Conservation (phyloP, 2,113 vertebrate species). For the Pseudorectes ferrugineus region DNA sequence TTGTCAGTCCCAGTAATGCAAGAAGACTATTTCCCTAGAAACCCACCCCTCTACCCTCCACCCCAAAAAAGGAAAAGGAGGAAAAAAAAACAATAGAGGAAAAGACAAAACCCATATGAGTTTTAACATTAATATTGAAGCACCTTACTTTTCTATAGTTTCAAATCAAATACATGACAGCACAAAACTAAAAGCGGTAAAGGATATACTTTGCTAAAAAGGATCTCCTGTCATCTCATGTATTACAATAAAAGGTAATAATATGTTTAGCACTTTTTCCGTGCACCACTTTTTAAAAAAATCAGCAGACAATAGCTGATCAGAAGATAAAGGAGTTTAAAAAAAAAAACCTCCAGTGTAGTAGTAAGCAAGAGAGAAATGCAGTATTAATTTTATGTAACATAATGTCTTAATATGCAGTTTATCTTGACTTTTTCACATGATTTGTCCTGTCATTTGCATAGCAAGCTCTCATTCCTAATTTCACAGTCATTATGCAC, state of each 20-base stretch:
- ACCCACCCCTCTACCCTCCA: slow-evolving; percentile 56
- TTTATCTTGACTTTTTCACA: slow-evolving; percentile 95
- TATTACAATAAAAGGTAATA: slow-evolving; percentile 80
- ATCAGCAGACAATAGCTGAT: slow-evolving; percentile 77
- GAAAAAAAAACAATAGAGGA: slow-evolving; percentile 25
- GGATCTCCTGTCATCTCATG: slow-evolving; percentile 77
- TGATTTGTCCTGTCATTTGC: slow-evolving; percentile 93
- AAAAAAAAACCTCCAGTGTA: slow-evolving; percentile 53
- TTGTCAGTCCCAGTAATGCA: slow-evolving; percentile 79
- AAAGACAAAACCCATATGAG: slow-evolving; percentile 71
- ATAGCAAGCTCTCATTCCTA: slow-evolving; percentile 88
- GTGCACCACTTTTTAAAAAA: slow-evolving; percentile 64
- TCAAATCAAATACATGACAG: slow-evolving; percentile 77
- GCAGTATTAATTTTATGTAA: slow-evolving; percentile 87
- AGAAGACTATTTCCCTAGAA: slow-evolving; percentile 77
- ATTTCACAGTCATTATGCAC: slow-evolving; percentile 99
- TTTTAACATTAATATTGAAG: slow-evolving; percentile 75
- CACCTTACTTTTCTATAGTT: slow-evolving; percentile 76
- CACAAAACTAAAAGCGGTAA: slow-evolving; percentile 74
- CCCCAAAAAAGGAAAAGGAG: slow-evolving; percentile 47
- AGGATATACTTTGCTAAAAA: slow-evolving; percentile 78
- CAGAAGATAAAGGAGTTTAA: slow-evolving; percentile 73
- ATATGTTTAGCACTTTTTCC: slow-evolving; percentile 79
- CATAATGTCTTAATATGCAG: slow-evolving; percentile 91
- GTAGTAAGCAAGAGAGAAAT: slow-evolving; percentile 80